Evolutionary conservation across 2,888 invertebrate genomes (phyloP).

Genomic region (Erebia palarica): DNA sequence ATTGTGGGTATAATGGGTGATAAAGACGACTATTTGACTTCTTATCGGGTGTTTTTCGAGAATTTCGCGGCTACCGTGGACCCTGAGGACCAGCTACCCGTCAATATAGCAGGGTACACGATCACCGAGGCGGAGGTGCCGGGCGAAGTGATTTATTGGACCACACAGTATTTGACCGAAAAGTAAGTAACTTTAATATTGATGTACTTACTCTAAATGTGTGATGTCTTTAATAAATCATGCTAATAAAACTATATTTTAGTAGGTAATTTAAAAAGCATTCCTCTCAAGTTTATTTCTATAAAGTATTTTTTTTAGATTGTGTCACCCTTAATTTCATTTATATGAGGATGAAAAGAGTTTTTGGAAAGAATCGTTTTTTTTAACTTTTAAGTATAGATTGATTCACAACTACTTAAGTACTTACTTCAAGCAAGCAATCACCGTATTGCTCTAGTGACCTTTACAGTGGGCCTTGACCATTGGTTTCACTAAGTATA

Average conservation of each 20-base stretch:
- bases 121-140: constrained; percentile 86
- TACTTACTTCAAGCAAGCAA: not conserved
- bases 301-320: too few species aligned
- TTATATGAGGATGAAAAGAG: too few species aligned
- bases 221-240: too few species aligned
- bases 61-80: constrained; percentile 86
- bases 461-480: constrained; percentile 5
- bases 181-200: constrained; percentile 83
- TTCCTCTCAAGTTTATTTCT: too few species aligned
- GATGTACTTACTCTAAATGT: not conserved
- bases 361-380: too few species aligned
- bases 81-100: constrained; percentile 88
- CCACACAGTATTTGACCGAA: constrained; percentile 88
- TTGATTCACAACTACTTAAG: too few species aligned
- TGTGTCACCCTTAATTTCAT: too few species aligned
- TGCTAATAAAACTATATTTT: too few species aligned
- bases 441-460: not conserved
- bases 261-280: too few species aligned
- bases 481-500: constrained; percentile 15
- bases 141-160: constrained; percentile 90
- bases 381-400: too few species aligned
- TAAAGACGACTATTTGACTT: constrained; percentile 86
- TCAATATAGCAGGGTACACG: constrained; percentile 86
- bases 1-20: constrained; percentile 68
- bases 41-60: constrained; percentile 87